phyloP scores from a whole-genome alignment of 2,113 vertebrate species.

The Theristicus caerulescens region DNA sequence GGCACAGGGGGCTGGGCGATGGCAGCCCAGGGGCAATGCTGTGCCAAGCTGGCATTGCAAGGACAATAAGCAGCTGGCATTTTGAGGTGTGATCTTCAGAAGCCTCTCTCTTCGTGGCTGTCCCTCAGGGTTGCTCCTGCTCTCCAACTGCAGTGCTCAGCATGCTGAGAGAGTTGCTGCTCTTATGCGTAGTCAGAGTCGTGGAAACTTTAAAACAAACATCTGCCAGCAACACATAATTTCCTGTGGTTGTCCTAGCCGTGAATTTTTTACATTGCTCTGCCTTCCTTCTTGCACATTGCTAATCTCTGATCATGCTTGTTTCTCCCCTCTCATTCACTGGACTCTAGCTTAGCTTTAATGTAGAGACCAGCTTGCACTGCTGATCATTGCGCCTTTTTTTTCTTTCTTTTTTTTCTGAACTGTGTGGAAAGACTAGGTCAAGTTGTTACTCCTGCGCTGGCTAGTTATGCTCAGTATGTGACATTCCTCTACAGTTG shows the following conservation, averaged over 20 bases:
- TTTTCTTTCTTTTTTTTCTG: neutral
- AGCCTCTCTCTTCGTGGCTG: neutral
- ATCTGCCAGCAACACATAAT: neutral
- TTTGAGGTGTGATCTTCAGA: neutral
- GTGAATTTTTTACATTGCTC: neutral
- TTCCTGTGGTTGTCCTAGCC: slow-evolving; percentile 8
- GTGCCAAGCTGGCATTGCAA: neutral
- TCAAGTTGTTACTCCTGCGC: neutral
- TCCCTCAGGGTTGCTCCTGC: neutral
- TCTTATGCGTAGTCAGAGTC: neutral
- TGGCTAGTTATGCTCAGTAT: neutral
- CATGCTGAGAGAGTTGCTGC: neutral
- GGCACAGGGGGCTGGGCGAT: neutral
- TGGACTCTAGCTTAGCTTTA: neutral
- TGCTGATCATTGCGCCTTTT: neutral
- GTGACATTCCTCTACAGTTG: neutral
- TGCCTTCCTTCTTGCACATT: neutral
- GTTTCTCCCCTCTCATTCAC: neutral
- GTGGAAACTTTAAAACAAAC: neutral
- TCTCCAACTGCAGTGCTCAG: neutral
- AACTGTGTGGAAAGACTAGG: neutral
- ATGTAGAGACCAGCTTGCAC: neutral
- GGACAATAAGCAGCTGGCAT: neutral
- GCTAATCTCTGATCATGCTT: neutral
- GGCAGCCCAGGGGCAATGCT: neutral